Evolutionary conservation across 2,888 invertebrate genomes (phyloP), one percentile per base, ranked within the genome.

Genomic region (Eledona agricola): DNA sequence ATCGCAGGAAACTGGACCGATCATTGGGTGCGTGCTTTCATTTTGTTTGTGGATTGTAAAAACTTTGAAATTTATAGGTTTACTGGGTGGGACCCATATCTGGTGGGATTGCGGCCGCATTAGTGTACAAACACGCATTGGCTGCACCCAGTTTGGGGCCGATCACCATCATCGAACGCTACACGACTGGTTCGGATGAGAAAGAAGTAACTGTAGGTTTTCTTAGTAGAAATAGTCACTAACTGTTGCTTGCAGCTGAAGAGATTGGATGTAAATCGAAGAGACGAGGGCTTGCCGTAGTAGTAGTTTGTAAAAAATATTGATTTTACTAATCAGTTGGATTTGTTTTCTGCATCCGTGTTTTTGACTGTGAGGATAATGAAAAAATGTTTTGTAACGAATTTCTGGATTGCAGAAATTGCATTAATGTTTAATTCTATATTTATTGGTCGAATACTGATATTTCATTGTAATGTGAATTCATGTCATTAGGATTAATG

Each of bases 51-150:
- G 12, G 1, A 29, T 4, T 10, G 2, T n/a, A n/a, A n/a, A n/a
- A n/a, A 29, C n/a, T 29, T 29, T 1, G 52, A n/a, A n/a, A n/a
- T 57, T 66, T 72, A 1, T 70, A 86, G 89, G 83, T 93, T 0
- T 94, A 92, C 78, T 94, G 93, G 93, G 82, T 86, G n/a, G 94
- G 93, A 0, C 93, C 93, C 0, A 82, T 90, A 52, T 78, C 88
- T 1, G 93, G 93, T 22, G 93, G 90, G 3, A 80, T 91, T 37
- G 83, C 85, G 0, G 92, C 88, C 1, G 87, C 87, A 2, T 79
- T 93, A 12, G 76, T 92, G 32, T 93, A 93, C 75, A 84, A 85
- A 22, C 83, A 84, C 72, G 77, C 85, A 61, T 83, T 87, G 72
- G 83, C 73, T 20, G 76, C 74, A 25, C 76, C 76, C 56, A 67